Conservation (phyloP, 1,140 invertebrate genomes). For the Aphidius gifuensis region DNA sequence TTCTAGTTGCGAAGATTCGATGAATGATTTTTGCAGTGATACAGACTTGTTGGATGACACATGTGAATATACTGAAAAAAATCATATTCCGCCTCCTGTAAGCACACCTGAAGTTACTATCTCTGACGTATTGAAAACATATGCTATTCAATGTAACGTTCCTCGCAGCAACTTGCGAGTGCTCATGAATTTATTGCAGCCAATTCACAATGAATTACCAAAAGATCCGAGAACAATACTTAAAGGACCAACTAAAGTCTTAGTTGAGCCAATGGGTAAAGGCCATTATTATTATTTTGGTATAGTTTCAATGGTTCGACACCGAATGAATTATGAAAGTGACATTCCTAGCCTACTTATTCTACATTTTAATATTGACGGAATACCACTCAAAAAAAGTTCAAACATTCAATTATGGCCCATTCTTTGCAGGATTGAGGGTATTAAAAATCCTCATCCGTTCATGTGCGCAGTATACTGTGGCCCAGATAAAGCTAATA, state of each 20-base stretch:
- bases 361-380: slow-evolving; percentile 1
- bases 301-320: background rate
- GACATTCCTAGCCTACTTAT: background rate
- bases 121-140: background rate
- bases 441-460: background rate
- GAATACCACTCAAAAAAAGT: background rate
- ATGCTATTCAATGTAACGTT: slow-evolving; percentile 1
- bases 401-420: slow-evolving; percentile 2
- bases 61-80: background rate
- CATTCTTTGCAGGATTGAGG: background rate
- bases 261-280: background rate
- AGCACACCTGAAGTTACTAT: background rate
- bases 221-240: slow-evolving; percentile 3
- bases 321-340: background rate
- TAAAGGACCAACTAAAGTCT: background rate
- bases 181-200: background rate
- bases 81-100: background rate
- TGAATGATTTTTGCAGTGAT: background rate
- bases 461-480: background rate
- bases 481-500: background rate
- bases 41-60: background rate
- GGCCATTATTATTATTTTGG: slow-evolving; percentile 4
- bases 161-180: background rate
- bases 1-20: too few species aligned
- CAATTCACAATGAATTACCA: slow-evolving; percentile 1